Base-by-base conservation (phyloP, 2,113 vertebrate genomes). In the Synchiropus splendidus region DNA sequence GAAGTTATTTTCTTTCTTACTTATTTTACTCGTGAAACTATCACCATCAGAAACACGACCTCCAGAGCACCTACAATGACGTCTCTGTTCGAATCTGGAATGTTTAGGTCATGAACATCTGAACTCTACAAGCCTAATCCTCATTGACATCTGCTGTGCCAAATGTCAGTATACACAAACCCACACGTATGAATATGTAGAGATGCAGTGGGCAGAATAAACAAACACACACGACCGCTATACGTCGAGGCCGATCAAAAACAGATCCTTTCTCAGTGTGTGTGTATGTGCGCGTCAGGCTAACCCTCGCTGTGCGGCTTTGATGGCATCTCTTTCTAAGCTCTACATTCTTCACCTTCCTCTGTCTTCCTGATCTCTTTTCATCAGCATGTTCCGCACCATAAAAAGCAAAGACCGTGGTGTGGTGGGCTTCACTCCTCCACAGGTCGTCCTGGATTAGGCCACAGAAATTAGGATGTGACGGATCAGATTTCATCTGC, bases 331-430 rank as follows among this genome's bases (percentile, higher is more conserved):
- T 55, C 51, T 62, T 47, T 64, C 57, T 69, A 62, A 76, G 50
- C 58, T 61, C 58, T 50, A 40, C 61, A 72, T 72, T 70, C 60
- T 67, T 72, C 38, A 36, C 39, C 42, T 54, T 18, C 49, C 51
- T 54, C 32, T 8, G 39, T 54, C 6, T 15, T 17, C 11, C 12
- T 70, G 55, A 64, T 69, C 56, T 63, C n/a, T 13, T 53, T 40
- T 50, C 40, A 41, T 42, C 41, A 54, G 45, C 39, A 36, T 32
- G 46, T 61, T 18, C 45, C 60, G 32, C 48, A 69, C 64, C 78
- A 77, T 81, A 79, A 70, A 79, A 70, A 68, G 71, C 46, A 67
- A 69, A 14, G 48, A 39, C 40, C 45, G 42, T 49, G 18, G 43
- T 32, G 36, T 43, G 34, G 27, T 31, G 16, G 18, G 21, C n/a